Evolutionary conservation across 2,888 invertebrate species (phyloP).

Genomic region (Leptinotarsa haldemani): DNA sequence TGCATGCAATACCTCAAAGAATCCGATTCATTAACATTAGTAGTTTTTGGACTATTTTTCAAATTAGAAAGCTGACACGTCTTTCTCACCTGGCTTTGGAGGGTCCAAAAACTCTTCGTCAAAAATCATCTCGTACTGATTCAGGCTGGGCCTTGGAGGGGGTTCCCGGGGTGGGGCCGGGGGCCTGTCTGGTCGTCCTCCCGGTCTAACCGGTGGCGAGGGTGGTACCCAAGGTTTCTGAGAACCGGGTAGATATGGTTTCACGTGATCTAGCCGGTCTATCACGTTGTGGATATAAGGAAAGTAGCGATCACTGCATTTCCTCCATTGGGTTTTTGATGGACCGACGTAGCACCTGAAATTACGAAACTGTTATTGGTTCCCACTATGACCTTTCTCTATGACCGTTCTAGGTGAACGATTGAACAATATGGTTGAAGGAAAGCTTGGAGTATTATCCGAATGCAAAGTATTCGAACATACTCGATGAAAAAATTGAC

Average conservation of each 20-base stretch:
- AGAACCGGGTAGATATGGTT: conserved; percentile 47
- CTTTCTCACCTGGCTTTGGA: conserved; percentile 65
- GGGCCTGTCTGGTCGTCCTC: conserved; percentile 58
- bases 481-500: no score
- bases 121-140: conserved; percentile 63
- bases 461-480: no score
- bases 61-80: no score
- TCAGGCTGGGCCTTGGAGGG: conserved; percentile 63
- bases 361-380: not conserved
- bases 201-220: conserved; percentile 48
- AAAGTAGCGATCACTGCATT: conserved; percentile 86
- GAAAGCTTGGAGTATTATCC: no score
- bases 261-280: conserved; percentile 53
- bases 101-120: conserved; percentile 66
- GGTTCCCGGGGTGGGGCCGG: conserved; percentile 61
- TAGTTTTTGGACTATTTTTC: no score
- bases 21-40: no score
- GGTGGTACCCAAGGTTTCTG: conserved; percentile 39
- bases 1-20: no score
- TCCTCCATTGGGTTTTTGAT: conserved; percentile 83
- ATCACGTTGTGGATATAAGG: conserved; percentile 68
- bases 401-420: no score
- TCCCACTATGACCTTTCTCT: not conserved
- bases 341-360: conserved; percentile 87
- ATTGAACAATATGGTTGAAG: no score